Percentiles rank a stretch among this genome's conserved stretches.
phyloP scores from a whole-genome alignment of 2,797 vertebrate species.

The Falco biarmicus region DNA sequence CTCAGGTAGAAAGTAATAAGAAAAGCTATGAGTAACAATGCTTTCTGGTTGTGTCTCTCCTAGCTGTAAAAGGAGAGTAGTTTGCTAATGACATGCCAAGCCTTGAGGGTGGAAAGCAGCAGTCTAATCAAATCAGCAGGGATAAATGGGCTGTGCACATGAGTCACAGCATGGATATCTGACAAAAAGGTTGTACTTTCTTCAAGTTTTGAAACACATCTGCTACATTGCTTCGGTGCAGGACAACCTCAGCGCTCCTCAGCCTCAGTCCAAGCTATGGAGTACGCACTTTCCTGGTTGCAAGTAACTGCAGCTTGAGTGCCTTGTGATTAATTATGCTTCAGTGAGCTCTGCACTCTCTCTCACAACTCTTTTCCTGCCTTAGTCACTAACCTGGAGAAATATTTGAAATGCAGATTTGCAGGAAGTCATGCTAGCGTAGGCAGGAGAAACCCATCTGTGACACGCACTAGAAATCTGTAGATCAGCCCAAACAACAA shows the following conservation, averaged over 20 bases:
- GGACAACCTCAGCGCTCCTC: background rate
- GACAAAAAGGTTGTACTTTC: background rate
- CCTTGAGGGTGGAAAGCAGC: background rate
- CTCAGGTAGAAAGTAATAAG: background rate
- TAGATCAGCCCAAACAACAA: background rate
- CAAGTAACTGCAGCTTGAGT: background rate
- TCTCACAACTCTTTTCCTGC: background rate
- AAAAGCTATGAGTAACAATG: fast-evolving
- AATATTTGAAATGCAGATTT: background rate
- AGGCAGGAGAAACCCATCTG: background rate
- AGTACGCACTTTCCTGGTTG: background rate
- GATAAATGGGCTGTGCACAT: background rate
- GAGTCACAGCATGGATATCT: background rate
- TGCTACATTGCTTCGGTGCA: background rate
- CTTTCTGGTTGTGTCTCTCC: background rate
- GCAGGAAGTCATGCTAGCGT: background rate
- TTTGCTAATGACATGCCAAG: background rate
- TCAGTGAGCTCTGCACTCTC: background rate
- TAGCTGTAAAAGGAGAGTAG: background rate
- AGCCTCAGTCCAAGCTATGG: background rate
- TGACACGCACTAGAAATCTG: background rate
- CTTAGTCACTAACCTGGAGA: background rate
- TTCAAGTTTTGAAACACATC: background rate
- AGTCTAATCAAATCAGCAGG: background rate
- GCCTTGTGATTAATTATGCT: background rate